Percentiles rank a stretch among this genome's conserved stretches.
phyloP scores from a whole-genome alignment of 2,113 vertebrate genomes.

The Hystrix cristata region DNA sequence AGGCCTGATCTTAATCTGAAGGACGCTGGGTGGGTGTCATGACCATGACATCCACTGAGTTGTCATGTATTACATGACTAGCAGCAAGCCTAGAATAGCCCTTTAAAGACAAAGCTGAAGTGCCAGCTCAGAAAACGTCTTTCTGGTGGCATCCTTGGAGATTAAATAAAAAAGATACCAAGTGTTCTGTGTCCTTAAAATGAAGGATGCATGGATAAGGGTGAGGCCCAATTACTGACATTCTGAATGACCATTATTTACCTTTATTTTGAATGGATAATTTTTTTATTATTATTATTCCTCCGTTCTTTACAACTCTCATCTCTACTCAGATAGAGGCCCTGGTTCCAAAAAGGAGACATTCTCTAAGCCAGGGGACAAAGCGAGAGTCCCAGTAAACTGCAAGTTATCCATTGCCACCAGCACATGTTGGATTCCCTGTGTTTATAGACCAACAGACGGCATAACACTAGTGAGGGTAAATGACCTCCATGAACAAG shows the following conservation, averaged over 20 bases:
- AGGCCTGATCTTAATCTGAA: not conserved
- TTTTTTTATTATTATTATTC: not conserved
- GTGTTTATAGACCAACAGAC: not conserved
- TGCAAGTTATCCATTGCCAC: not conserved
- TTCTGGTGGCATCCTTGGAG: not conserved
- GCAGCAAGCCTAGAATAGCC: not conserved
- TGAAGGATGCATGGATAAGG: not conserved
- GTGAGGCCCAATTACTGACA: too few species aligned
- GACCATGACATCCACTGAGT: not conserved
- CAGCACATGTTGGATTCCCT: not conserved
- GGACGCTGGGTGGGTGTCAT: not conserved
- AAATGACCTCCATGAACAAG: not conserved
- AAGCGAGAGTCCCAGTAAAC: not conserved
- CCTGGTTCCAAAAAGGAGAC: rapidly evolving
- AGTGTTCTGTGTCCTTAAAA: not conserved
- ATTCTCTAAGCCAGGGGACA: not conserved
- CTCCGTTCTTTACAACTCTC: not conserved
- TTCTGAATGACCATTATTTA: not conserved
- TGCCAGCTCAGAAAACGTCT: not conserved
- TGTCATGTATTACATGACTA: not conserved
- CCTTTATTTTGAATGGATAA: not conserved
- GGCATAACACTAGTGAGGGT: not conserved
- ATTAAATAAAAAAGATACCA: not conserved
- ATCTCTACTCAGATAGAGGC: not conserved
- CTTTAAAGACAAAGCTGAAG: not conserved